Base-by-base conservation (phyloP, 2,888 invertebrate species). In the Tiliacea citrago region DNA sequence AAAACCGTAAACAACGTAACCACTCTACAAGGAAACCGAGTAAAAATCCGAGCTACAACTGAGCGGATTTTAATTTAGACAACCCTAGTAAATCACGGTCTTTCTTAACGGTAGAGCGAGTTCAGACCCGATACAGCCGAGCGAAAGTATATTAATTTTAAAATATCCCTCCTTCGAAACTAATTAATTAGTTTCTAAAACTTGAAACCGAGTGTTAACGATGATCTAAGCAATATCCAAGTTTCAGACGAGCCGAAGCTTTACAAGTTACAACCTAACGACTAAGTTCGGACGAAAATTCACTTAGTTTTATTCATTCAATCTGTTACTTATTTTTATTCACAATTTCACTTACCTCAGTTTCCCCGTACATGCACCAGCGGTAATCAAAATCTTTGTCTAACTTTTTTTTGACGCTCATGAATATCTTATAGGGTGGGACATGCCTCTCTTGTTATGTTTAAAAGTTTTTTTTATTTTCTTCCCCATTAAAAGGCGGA, bases 401-500 rank as follows among this genome's bases (percentile, higher is more conserved):
- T 87, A 91, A 90, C 86, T 90, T 88, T 93, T 91, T 91, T 91
- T 90, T 90, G 92, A 89, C 87, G 87, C 90, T 93, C 94, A 95
- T 95, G 95, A 95, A 96, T 95, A 95, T 92, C 92, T 94, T 93
- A 94, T 91, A 87, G 91, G 89, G 87, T 86, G 86, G 89, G 92
- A 92, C 93, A 93, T 93, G 94, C 93, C 92, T 91, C 92, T 93
- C 94, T 95, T 95, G 95, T 95, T 95, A 94, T 94, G 94, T 95
- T 94, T 90, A 87, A 92, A 91, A 95, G 92, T 89, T 94, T 95
- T 29, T 93, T 95, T 95, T 94, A 94, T 95, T 94, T 95, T 93
- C 91, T 91, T 91, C 91, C 87, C 93, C 93, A 95, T 95, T 95
- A 95, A 95, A 94, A 92, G 92, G 81, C 87, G 91, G 90, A 88